These are phyloP conservation scores for Ibycter americanus DNA, from an alignment of 2,797 vertebrate genomes.

Conservation along the genomic window DNA sequence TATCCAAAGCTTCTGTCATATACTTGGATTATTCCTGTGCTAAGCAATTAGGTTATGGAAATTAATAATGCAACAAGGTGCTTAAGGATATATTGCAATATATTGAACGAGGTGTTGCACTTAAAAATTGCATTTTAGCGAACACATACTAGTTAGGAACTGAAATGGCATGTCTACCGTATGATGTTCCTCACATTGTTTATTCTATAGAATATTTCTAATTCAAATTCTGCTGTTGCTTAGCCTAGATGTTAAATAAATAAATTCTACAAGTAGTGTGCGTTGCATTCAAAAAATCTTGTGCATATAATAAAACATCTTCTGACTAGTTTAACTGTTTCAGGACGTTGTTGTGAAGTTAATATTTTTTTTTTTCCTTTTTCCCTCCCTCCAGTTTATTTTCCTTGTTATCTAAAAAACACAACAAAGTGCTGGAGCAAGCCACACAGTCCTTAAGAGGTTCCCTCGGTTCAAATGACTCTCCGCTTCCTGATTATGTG, in stretches of 20 bases:
- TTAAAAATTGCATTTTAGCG: not conserved
- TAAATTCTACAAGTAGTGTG: not conserved
- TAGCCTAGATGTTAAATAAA: not conserved
- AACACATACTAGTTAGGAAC: not conserved
- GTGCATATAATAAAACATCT: not conserved
- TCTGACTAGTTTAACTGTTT: not conserved
- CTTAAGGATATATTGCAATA: not conserved
- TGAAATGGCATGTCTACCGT: not conserved
- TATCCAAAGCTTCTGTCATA: not conserved
- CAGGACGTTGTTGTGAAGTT: not conserved
- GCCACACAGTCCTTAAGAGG: constrained; percentile 93
- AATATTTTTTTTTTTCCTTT: not conserved
- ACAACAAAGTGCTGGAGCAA: constrained; percentile 98
- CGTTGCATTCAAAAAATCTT: not conserved
- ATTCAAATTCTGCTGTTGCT: not conserved
- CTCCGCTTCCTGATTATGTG: constrained; percentile 93
- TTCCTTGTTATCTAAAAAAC: constrained; percentile 97
- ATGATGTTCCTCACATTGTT: not conserved
- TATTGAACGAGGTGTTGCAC: not conserved
- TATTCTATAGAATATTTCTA: not conserved
- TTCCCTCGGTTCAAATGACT: constrained; percentile 80
- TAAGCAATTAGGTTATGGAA: not conserved
- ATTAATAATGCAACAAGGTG: not conserved
- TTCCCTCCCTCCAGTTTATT: constrained; percentile 83
- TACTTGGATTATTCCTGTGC: not conserved